Evolutionary conservation across 2,113 vertebrate genomes (phyloP).

Genomic region (Sapayoa aenigma): DNA sequence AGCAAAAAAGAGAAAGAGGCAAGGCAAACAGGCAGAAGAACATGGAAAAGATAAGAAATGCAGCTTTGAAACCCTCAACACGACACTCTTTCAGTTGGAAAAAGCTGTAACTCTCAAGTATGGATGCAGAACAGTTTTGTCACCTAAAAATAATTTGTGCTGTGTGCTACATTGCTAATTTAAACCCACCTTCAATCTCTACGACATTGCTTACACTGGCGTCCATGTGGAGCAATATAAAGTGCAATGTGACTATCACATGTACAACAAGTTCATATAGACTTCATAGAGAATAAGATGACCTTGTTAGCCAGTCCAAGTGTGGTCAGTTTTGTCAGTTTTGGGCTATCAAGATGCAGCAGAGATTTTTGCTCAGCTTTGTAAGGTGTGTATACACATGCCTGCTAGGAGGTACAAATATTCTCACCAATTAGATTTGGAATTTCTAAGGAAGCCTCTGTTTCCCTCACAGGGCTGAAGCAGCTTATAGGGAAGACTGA

Average conservation of each 20-base stretch:
- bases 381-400: background rate
- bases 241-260: background rate
- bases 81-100: background rate
- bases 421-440: rapidly evolving
- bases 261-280: background rate
- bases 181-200: background rate
- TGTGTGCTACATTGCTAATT: background rate
- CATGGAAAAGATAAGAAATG: background rate
- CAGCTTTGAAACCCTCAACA: background rate
- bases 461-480: background rate
- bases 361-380: background rate
- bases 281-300: background rate
- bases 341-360: background rate
- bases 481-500: background rate
- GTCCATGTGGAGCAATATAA: background rate
- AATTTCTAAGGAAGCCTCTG: background rate
- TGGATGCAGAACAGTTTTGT: background rate
- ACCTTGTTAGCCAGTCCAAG: background rate
- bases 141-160: background rate
- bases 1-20: background rate
- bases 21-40: background rate
- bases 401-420: background rate
- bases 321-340: background rate
- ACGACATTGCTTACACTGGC: background rate
- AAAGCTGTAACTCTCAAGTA: background rate